Evolutionary conservation across 1,140 invertebrate genomes (phyloP).

Genomic region (Cryptotermes secundus): DNA sequence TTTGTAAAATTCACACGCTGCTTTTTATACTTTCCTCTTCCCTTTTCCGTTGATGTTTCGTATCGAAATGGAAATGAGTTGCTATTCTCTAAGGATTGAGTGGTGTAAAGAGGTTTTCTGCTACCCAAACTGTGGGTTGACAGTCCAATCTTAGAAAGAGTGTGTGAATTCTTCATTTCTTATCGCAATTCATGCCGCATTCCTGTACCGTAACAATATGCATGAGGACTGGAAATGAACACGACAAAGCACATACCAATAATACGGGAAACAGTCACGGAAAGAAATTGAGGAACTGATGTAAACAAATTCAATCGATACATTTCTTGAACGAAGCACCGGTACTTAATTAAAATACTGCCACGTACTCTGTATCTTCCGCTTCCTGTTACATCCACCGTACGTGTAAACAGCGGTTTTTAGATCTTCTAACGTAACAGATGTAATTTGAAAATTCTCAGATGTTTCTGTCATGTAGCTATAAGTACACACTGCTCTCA

Average conservation of each 20-base stretch:
- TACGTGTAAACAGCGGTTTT: too few species aligned
- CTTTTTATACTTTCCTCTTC: neutral
- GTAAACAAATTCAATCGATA: too few species aligned
- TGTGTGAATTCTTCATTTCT: constrained; percentile 19
- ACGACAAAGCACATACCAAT: neutral
- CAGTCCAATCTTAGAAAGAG: constrained; percentile 23
- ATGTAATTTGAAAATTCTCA: too few species aligned
- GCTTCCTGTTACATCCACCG: too few species aligned
- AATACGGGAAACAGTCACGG: neutral
- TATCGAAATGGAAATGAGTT: constrained; percentile 30
- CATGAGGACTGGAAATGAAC: neutral
- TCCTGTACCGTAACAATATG: neutral
- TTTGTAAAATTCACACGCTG: constrained; percentile 27
- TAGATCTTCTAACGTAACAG: too few species aligned
- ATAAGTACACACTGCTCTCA: too few species aligned
- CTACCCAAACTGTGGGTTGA: constrained; percentile 22
- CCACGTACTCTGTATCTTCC: too few species aligned
- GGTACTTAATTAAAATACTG: too few species aligned
- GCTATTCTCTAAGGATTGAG: constrained; percentile 25
- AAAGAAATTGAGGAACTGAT: too few species aligned
- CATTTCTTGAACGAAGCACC: too few species aligned
- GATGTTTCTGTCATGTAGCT: too few species aligned
- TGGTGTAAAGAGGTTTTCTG: neutral
- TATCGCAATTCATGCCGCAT: neutral
- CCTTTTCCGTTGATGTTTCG: neutral